Evolutionary conservation across 1,140 invertebrate species (phyloP).

Genomic region (Pseudomyrmex sp.): DNA sequence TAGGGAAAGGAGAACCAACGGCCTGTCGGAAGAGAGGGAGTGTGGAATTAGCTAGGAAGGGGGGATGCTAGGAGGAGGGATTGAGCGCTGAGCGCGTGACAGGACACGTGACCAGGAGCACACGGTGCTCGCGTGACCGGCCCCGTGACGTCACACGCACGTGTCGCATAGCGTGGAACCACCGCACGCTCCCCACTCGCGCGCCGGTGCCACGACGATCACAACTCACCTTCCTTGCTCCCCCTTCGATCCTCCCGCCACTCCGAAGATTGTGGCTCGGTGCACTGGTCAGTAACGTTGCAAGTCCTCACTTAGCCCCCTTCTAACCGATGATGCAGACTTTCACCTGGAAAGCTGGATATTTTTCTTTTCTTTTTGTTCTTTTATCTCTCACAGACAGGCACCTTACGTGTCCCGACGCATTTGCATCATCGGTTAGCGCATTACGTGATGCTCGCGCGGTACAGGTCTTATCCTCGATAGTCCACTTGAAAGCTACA

Average conservation of each 20-base stretch:
- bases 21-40: background rate
- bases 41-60: background rate
- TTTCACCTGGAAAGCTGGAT: conserved; percentile 76
- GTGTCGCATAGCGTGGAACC: conserved; percentile 83
- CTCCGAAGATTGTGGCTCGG: background rate
- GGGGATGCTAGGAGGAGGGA: conserved; percentile 27
- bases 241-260: background rate
- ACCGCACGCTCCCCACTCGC: conserved; percentile 57
- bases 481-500: conserved; percentile 15
- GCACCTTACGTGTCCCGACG: conserved; percentile 10
- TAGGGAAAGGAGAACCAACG: conserved; percentile 42
- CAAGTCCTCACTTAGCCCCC: conserved; percentile 66
- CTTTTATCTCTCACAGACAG: background rate
- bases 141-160: conserved; percentile 84
- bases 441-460: conserved; percentile 50
- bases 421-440: conserved; percentile 58
- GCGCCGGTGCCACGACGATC: conserved; percentile 35
- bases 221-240: conserved; percentile 59
- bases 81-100: conserved; percentile 81
- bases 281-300: conserved; percentile 75
- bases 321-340: conserved; percentile 29
- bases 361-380: conserved; percentile 47
- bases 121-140: conserved; percentile 84
- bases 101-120: conserved; percentile 84
- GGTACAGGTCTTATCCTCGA: background rate